Evolutionary conservation across 2,113 vertebrate species (phyloP).

Genomic region (Pelvicachromis taeniatus): DNA sequence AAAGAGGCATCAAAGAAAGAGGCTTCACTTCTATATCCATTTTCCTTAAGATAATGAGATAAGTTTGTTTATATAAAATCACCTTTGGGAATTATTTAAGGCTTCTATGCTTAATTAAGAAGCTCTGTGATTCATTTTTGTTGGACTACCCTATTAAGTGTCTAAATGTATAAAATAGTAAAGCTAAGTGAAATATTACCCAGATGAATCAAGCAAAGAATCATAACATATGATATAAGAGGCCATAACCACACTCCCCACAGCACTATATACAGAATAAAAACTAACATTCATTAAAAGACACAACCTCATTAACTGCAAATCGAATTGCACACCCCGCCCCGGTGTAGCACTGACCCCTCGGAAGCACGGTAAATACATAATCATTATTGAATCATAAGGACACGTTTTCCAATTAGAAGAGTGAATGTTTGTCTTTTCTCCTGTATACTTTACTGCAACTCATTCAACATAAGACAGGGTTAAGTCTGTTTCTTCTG

Average conservation of each 20-base stretch:
- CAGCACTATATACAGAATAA: slow-evolving; percentile 41
- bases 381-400: slow-evolving; percentile 52
- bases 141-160: background rate
- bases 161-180: slow-evolving; percentile 1
- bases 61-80: background rate
- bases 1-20: background rate
- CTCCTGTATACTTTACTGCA: background rate
- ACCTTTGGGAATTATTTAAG: background rate
- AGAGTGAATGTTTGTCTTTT: slow-evolving; percentile 30
- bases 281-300: slow-evolving; percentile 33
- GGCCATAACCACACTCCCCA: slow-evolving; percentile 34
- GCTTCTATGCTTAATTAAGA: background rate
- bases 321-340: slow-evolving; percentile 16
- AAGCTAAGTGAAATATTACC: background rate
- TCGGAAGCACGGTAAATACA: slow-evolving; percentile 22
- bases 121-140: background rate
- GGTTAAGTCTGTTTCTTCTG: slow-evolving; percentile 10
- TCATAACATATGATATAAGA: slow-evolving; percentile 20
- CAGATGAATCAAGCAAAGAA: slow-evolving; percentile 4
- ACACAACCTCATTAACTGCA: slow-evolving; percentile 53
- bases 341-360: slow-evolving; percentile 31
- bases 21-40: background rate
- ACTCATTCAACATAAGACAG: background rate
- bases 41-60: background rate
- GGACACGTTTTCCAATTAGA: slow-evolving; percentile 54